A percentile compares a stretch with the other conserved stretches of the same genome.
Conservation (phyloP, 2,888 invertebrate species). For the Rugalucina vietnamica region DNA sequence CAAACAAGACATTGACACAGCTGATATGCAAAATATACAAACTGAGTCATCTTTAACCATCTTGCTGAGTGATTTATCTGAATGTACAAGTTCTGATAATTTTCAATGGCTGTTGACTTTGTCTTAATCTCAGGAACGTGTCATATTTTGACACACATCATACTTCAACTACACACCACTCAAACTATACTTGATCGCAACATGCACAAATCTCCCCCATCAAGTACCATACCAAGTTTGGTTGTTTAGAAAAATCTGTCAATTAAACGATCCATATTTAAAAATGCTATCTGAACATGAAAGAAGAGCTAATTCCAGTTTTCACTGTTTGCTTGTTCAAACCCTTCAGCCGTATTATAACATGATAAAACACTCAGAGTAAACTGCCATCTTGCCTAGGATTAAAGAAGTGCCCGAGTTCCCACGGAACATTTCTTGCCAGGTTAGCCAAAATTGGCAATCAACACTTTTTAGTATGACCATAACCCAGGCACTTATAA, state of each 20-base stretch:
- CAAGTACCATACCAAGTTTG: slow-evolving; percentile 52
- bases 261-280: slow-evolving; percentile 53
- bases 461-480: background rate
- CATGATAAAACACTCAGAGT: background rate
- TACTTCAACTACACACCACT: slow-evolving; percentile 40
- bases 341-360: slow-evolving; percentile 59
- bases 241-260: slow-evolving; percentile 48
- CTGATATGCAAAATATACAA: too few species aligned
- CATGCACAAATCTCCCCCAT: slow-evolving; percentile 40
- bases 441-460: background rate
- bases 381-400: background rate
- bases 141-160: slow-evolving; percentile 43
- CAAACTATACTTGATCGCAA: slow-evolving; percentile 39
- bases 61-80: background rate
- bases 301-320: slow-evolving; percentile 57
- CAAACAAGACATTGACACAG: too few species aligned
- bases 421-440: background rate
- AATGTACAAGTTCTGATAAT: background rate
- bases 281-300: slow-evolving; percentile 58
- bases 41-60: too few species aligned
- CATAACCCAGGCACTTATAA: too few species aligned
- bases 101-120: slow-evolving; percentile 61
- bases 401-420: background rate
- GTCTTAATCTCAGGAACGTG: slow-evolving; percentile 58
- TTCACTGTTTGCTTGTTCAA: slow-evolving; percentile 55